These are phyloP conservation scores for Addax nasomaculatus DNA, from an alignment of 2,113 vertebrate genomes.

Conservation along the genomic window DNA sequence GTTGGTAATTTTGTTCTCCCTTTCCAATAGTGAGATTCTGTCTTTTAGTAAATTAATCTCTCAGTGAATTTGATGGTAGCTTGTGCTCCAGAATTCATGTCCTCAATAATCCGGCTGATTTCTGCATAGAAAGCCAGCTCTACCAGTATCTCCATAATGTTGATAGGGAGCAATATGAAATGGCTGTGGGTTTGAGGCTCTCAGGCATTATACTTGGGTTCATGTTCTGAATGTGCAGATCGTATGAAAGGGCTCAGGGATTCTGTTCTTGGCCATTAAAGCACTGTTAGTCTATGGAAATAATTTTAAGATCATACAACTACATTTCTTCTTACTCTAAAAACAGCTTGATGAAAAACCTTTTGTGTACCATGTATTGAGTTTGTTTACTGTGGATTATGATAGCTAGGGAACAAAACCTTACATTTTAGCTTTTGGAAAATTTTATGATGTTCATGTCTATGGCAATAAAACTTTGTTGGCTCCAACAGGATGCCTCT, in stretches of 20 bases:
- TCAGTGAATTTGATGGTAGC: background rate
- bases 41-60: background rate
- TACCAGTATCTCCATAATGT: background rate
- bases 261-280: background rate
- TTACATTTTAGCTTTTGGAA: slow-evolving; percentile 25
- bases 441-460: slow-evolving; percentile 39
- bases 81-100: background rate
- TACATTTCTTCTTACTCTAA: slow-evolving; percentile 27
- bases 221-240: background rate
- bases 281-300: background rate
- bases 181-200: background rate
- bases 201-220: background rate
- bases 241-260: background rate
- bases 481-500: slow-evolving; percentile 35
- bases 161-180: background rate
- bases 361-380: background rate
- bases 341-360: slow-evolving; percentile 39
- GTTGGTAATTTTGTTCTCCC: background rate
- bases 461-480: slow-evolving; percentile 49
- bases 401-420: slow-evolving; percentile 41
- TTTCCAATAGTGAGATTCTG: background rate
- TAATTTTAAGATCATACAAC: slow-evolving; percentile 36
- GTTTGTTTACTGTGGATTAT: slow-evolving; percentile 54
- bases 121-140: background rate
- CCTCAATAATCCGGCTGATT: background rate